Evolutionary conservation across 2,797 vertebrate species (phyloP).

Genomic region (Myiothlypis chrysogaster): DNA sequence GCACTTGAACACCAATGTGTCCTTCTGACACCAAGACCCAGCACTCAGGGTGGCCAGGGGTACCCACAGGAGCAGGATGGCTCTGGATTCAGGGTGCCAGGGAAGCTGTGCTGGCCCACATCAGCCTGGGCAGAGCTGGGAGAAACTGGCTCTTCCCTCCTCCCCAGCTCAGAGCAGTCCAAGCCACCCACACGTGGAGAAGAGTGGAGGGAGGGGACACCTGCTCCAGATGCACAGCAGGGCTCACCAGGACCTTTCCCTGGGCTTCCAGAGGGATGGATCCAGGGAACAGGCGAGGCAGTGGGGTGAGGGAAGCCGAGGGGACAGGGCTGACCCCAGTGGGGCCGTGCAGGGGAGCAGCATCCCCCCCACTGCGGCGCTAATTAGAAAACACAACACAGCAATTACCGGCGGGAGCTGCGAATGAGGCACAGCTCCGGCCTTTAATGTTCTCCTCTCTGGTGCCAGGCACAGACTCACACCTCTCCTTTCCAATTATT

Average conservation of each 20-base stretch:
- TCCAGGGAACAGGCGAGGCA: not conserved
- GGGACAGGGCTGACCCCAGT: not conserved
- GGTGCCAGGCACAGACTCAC: slow-evolving; percentile 69
- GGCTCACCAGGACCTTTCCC: accelerated
- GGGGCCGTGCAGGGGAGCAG: not conserved
- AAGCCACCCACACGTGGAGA: accelerated
- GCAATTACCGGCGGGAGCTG: slow-evolving; percentile 80
- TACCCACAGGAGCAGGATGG: not conserved
- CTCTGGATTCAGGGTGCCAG: accelerated
- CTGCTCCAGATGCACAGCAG: accelerated
- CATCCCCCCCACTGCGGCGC: slow-evolving; percentile 68
- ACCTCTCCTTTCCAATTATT: slow-evolving; percentile 81
- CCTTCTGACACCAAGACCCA: accelerated
- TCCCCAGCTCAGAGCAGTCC: not conserved
- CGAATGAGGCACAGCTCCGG: slow-evolving; percentile 67
- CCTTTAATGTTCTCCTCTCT: slow-evolving; percentile 69
- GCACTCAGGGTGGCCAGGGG: accelerated
- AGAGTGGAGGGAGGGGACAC: accelerated
- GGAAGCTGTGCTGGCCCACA: not conserved
- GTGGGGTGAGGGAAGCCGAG: not conserved
- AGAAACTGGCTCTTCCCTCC: not conserved
- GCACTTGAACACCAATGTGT: accelerated
- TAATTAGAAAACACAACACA: slow-evolving; percentile 81
- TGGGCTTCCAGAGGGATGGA: not conserved
- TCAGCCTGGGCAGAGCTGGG: not conserved